phyloP scores from a whole-genome alignment of 2,888 invertebrate species.

The Drosophila silvestris region DNA sequence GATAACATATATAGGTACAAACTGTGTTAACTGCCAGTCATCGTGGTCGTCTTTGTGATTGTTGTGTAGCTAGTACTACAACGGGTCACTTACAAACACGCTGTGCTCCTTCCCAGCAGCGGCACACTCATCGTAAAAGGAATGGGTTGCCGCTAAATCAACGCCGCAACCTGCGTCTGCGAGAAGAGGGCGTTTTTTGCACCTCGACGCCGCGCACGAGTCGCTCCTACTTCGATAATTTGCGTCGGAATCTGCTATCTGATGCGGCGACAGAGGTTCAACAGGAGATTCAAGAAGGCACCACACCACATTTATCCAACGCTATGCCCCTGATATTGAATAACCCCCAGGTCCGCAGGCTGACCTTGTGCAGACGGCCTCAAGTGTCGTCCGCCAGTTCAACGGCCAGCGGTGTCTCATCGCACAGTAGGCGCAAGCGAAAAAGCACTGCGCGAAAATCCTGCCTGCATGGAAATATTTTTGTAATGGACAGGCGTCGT shows the following conservation, averaged over 20 bases:
- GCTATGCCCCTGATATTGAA: conserved; percentile 12
- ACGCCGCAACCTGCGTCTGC: conserved; percentile 18
- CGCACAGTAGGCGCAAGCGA: conserved; percentile 27
- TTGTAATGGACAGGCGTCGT: conserved; percentile 53
- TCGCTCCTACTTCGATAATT: conserved; percentile 65
- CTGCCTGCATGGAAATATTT: conserved; percentile 68
- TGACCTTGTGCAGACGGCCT: conserved; percentile 4
- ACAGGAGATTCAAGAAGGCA: conserved; percentile 3
- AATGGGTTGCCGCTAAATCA: conserved; percentile 39
- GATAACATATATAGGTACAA: neutral
- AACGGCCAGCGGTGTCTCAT: conserved; percentile 14
- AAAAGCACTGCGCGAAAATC: conserved; percentile 32
- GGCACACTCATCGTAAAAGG: conserved; percentile 7
- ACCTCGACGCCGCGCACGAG: conserved; percentile 84
- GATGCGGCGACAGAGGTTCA: conserved; percentile 5
- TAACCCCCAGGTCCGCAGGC: conserved; percentile 3
- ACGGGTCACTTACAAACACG: conserved; percentile 14
- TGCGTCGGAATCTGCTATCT: conserved; percentile 12
- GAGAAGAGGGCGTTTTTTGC: conserved; percentile 50
- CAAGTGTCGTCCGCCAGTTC: conserved; percentile 32
- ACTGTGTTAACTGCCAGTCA: conserved; percentile 18
- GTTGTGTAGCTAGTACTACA: conserved; percentile 26
- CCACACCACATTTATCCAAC: conserved; percentile 44
- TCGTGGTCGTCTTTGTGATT: conserved; percentile 32
- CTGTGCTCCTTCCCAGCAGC: conserved; percentile 43